Evolutionary conservation across 2,113 vertebrate genomes (phyloP).

Genomic region (Syngnathoides biaculeatus): DNA sequence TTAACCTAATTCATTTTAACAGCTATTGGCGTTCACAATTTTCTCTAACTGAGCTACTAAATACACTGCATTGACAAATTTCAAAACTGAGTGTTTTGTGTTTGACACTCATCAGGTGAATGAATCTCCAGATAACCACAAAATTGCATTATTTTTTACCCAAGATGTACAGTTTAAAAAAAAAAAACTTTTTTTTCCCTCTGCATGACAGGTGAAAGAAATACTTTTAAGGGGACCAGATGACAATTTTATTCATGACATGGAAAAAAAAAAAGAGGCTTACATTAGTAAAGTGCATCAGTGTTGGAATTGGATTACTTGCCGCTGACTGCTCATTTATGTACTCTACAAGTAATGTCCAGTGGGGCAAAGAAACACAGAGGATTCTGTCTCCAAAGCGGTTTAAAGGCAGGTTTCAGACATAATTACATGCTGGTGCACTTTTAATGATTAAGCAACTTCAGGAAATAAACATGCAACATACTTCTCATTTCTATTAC

Average conservation of each 20-base stretch:
- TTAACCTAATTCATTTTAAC: too few relatives aligned
- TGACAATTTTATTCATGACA: not conserved
- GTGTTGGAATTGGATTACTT: constrained; percentile 18
- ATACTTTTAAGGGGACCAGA: constrained; percentile 40
- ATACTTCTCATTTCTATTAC: not conserved
- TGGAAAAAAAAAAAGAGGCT: not conserved
- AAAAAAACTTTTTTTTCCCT: not conserved
- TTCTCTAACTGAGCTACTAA: not conserved
- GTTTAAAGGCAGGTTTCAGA: not conserved
- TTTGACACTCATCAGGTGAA: not conserved
- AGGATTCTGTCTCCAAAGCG: constrained; percentile 43
- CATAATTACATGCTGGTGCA: not conserved
- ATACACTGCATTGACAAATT: too few relatives aligned
- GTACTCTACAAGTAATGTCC: too few relatives aligned
- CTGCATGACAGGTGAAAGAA: not conserved
- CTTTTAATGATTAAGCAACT: not conserved
- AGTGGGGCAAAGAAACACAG: constrained; percentile 61
- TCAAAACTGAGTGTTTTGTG: too few relatives aligned
- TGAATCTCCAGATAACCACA: not conserved
- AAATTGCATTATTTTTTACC: not conserved
- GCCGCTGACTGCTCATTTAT: too few relatives aligned
- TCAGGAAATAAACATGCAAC: not conserved
- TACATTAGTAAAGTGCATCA: not conserved
- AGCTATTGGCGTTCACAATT: not conserved
- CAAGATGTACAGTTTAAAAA: not conserved